A percentile compares a stretch with the other conserved stretches of the same genome.
These are phyloP conservation scores for Drosophila monieri DNA, from an alignment of 2,888 invertebrate genomes.

Conservation along the genomic window DNA sequence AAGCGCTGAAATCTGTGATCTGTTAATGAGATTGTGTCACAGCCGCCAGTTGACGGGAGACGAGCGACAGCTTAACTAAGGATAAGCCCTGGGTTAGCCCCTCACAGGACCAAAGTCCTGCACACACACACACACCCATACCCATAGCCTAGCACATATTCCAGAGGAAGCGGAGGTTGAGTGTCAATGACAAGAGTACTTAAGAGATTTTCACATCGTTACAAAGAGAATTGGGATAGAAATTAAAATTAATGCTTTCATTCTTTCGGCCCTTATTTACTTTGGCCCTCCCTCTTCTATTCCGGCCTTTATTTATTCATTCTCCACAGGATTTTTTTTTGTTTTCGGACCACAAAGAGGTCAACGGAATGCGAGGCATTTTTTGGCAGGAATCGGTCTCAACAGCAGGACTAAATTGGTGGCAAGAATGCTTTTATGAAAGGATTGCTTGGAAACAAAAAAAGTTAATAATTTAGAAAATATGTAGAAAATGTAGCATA, in stretches of 20 bases:
- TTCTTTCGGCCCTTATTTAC: constrained; percentile 27
- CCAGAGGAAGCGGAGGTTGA: constrained; percentile 59
- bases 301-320: constrained; percentile 5
- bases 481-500: not conserved
- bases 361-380: constrained; percentile 34
- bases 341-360: constrained; percentile 31
- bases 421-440: not conserved
- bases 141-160: constrained; percentile 1
- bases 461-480: not conserved
- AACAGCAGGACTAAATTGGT: constrained; percentile 1
- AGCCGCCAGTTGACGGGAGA: constrained; percentile 66
- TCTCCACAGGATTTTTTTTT: constrained; percentile 4
- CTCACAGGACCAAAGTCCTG: constrained; percentile 10
- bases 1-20: constrained; percentile 76
- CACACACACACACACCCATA: constrained; percentile 15
- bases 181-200: constrained; percentile 81
- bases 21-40: constrained; percentile 80
- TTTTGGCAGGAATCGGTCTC: not conserved
- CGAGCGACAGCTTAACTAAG: constrained; percentile 74
- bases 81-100: constrained; percentile 69
- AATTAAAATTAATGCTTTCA: constrained; percentile 80
- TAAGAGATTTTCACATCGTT: constrained; percentile 83
- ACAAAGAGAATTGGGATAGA: constrained; percentile 76
- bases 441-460: not conserved
- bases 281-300: not conserved